Conservation (phyloP, 2,888 invertebrate species). For the Euzophera pinguis region DNA sequence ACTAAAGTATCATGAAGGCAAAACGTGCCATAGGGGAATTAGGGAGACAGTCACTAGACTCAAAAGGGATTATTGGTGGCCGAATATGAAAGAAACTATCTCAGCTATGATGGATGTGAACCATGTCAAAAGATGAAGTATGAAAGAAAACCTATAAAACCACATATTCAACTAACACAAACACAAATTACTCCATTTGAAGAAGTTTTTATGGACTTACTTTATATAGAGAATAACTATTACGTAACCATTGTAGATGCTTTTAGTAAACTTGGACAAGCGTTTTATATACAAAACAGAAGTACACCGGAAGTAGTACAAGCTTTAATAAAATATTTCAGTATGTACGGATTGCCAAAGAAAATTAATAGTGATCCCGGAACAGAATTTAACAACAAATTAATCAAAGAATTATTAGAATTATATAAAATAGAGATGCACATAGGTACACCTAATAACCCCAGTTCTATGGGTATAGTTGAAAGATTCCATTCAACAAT, state of each 20-base stretch:
- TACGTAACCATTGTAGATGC: slow-evolving; percentile 1
- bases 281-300: slow-evolving; percentile 1
- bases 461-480: slow-evolving; percentile 13
- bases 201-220: slow-evolving; percentile 16
- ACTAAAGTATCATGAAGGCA: slow-evolving; percentile 23
- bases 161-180: slow-evolving; percentile 12
- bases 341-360: slow-evolving; percentile 6
- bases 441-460: slow-evolving; percentile 15
- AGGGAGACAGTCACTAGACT: slow-evolving; percentile 22
- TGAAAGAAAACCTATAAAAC: slow-evolving; percentile 14
- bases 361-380: slow-evolving; percentile 13
- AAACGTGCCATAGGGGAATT: slow-evolving; percentile 27
- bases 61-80: slow-evolving; percentile 21
- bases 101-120: slow-evolving; percentile 8
- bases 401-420: slow-evolving; percentile 10
- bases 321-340: slow-evolving; percentile 15
- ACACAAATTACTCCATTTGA: slow-evolving; percentile 13
- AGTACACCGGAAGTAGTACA: slow-evolving; percentile 14
- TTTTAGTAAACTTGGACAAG: slow-evolving; percentile 15
- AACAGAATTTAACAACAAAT: slow-evolving; percentile 12
- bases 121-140: slow-evolving; percentile 11
- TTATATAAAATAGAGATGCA: slow-evolving; percentile 13
- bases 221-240: not conserved
- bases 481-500: slow-evolving; percentile 14
- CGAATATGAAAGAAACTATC: slow-evolving; percentile 12